Percentiles rank a stretch among this genome's conserved stretches.
phyloP scores from a whole-genome alignment of 2,113 vertebrate genomes.

The Channa maculata region DNA sequence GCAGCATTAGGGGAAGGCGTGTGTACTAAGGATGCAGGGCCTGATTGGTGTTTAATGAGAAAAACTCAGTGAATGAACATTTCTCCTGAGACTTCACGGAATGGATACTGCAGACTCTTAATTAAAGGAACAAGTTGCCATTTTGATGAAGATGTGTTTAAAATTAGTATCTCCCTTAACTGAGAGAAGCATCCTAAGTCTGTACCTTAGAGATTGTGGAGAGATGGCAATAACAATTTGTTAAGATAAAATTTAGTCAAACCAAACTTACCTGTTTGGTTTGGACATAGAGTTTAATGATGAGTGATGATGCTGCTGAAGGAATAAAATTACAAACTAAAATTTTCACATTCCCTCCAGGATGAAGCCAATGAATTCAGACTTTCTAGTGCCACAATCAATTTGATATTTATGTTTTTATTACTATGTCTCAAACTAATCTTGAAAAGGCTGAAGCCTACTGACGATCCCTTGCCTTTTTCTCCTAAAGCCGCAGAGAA shows the following conservation, averaged over 20 bases:
- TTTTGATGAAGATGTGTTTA: conserved; percentile 73
- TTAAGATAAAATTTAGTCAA: background rate
- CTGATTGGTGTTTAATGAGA: conserved; percentile 75
- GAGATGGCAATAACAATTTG: background rate
- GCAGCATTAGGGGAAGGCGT: conserved; percentile 17
- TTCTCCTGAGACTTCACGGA: conserved; percentile 62
- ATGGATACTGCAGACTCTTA: conserved; percentile 64
- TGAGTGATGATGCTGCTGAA: too few species aligned
- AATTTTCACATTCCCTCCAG: too few species aligned
- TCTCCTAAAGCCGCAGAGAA: too few species aligned
- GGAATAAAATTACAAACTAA: too few species aligned
- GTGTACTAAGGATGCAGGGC: conserved; percentile 18
- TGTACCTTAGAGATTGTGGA: background rate
- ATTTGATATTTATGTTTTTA: too few species aligned
- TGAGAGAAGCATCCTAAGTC: conserved; percentile 1
- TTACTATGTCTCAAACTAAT: too few species aligned
- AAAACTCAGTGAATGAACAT: conserved; percentile 55
- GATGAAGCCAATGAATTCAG: too few species aligned
- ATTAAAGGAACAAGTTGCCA: conserved; percentile 75
- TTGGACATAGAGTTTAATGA: background rate
- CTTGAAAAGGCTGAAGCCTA: too few species aligned
- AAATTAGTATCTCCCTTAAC: conserved; percentile 59
- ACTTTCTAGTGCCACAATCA: too few species aligned
- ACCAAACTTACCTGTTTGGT: background rate
- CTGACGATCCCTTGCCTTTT: too few species aligned